phyloP scores from a whole-genome alignment of 23 tunicate genomes.

The Phallusia fumigata region DNA sequence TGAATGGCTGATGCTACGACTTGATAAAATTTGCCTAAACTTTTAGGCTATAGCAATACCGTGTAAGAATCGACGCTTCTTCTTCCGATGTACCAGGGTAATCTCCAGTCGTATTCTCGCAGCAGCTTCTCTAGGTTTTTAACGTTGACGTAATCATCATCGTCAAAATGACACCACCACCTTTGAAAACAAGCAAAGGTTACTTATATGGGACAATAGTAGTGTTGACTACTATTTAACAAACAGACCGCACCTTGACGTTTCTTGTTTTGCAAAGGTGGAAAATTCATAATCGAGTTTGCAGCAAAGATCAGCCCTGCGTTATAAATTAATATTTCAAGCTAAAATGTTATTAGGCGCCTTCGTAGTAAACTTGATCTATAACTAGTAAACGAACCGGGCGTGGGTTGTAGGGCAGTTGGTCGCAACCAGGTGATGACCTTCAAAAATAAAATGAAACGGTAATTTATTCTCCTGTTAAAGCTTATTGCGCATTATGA shows the following conservation, averaged over 20 bases:
- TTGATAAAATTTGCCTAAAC: too few species aligned
- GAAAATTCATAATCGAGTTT: neutral
- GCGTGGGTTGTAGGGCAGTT: neutral
- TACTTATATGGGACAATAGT: neutral
- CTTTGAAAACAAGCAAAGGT: neutral
- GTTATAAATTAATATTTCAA: neutral
- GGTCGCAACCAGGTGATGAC: neutral
- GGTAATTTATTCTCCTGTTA: too few species aligned
- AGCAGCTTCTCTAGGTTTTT: neutral
- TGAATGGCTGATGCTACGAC: too few species aligned
- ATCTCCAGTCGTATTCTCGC: slow-evolving; percentile 10
- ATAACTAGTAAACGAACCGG: neutral
- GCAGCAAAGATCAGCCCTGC: slow-evolving; percentile 5
- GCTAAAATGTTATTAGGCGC: neutral
- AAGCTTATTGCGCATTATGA: too few species aligned
- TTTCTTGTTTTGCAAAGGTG: neutral
- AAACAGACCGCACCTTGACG: neutral
- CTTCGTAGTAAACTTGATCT: too few species aligned
- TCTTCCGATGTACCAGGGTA: slow-evolving; percentile 16
- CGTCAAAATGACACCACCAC: slow-evolving; percentile 26
- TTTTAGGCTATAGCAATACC: too few species aligned
- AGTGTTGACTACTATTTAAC: neutral
- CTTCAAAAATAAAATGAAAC: neutral
- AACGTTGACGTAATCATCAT: slow-evolving; percentile 27
- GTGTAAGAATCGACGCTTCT: neutral